phyloP scores from a whole-genome alignment of 1,140 invertebrate species.

The Watersipora subatra region DNA sequence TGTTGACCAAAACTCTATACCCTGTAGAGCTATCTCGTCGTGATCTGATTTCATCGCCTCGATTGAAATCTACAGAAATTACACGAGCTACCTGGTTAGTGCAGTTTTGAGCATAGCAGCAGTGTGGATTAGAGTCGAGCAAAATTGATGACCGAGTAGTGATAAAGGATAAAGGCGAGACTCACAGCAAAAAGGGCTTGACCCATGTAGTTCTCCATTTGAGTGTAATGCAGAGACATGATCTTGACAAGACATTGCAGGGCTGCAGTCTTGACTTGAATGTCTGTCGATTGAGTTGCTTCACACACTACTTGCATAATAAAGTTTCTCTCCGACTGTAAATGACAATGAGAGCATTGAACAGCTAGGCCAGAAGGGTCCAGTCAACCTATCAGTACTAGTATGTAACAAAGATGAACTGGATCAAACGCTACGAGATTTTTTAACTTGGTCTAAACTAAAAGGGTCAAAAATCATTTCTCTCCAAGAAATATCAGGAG shows the following conservation, averaged over 20 bases:
- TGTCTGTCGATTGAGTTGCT: conserved; percentile 58
- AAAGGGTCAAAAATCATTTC: too few relatives aligned
- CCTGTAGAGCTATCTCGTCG: conserved; percentile 91
- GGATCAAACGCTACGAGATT: too few relatives aligned
- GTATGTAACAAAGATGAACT: too few relatives aligned
- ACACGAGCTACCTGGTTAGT: too few relatives aligned
- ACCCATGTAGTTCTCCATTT: conserved; percentile 98
- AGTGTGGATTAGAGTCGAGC: too few relatives aligned
- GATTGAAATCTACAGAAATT: conserved; percentile 63
- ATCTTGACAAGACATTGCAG: conserved; percentile 98
- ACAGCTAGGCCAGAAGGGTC: too few relatives aligned
- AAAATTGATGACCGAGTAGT: too few relatives aligned
- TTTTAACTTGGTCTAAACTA: too few relatives aligned
- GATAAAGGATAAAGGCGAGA: too few relatives aligned
- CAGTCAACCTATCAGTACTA: too few relatives aligned
- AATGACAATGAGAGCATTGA: conserved; percentile 16
- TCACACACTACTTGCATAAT: conserved; percentile 99
- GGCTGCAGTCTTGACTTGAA: conserved; percentile 72
- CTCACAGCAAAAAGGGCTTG: conserved; percentile 85
- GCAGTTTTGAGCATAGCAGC: too few relatives aligned
- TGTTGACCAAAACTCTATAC: conserved; percentile 99
- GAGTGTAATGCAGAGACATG: conserved; percentile 94
- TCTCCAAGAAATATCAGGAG: too few relatives aligned
- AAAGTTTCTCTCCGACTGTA: conserved; percentile 79
- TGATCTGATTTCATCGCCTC: conserved; percentile 95